Evolutionary conservation across 30 jellyfish, hydroid and myxozoan genomes (phyloP), one percentile per base, ranked within the genome.

Genomic region (Aurelia coerulea): DNA sequence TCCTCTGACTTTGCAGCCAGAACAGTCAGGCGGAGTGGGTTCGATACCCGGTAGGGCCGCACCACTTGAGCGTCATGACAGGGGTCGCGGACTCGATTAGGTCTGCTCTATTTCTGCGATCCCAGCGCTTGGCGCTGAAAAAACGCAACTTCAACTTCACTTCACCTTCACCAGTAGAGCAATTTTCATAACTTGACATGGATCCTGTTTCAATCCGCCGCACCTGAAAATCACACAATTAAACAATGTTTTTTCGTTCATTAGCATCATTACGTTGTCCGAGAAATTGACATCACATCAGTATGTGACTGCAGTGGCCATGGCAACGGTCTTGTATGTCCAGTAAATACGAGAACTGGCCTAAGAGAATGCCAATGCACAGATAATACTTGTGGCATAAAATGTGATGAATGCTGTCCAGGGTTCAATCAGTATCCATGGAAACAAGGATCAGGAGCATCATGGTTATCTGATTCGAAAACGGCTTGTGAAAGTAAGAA

Each of bases 231-330:
- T 23, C 29, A 23, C 29, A 23, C 54, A 3, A 23, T 15, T 1
- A 71, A 32, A 1, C 0, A 2, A 13, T 39, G 0, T 2, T 39
- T 39, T 39, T 46, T 46, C 56, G 56, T 62, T 18, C 33, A 59
- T 16, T 66, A 95, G 99, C 99, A 95, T 81, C 99, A 95, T 79
- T 95, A 95, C 78, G 96, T 68, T 12, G 99, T 95, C 18, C 89
- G 95, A 29, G 97, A 86, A 42, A 85, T 95, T 12, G 64, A 74
- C 39, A 62, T 89, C 76, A 90, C 76, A 54, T 86, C 97, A 31
- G 89, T 83, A 3, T 95, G 99, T 65, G 96, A 95, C 78, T 95
- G 99, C 85, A 89, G 65, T 62, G 99, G 99, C 4, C 99, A 95
- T 84, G 99, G 97, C 11, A 86, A 95, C 76, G 99, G 99, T 15